These are phyloP conservation scores for Sebastolobus altivelis DNA, from an alignment of 2,797 vertebrate species.

Conservation along the genomic window DNA sequence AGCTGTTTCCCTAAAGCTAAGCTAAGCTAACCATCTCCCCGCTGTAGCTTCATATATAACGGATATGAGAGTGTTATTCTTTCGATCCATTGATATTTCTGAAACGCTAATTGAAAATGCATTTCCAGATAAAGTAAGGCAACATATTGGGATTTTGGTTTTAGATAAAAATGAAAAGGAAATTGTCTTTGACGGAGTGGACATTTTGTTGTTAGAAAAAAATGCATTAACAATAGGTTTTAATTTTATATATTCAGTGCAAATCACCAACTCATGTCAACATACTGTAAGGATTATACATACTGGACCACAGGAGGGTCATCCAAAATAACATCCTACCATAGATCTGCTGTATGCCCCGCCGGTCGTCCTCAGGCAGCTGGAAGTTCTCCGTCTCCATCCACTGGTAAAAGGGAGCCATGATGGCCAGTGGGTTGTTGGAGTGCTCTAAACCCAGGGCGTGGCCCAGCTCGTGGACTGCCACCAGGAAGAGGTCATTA, in stretches of 20 bases:
- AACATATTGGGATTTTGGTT: neutral
- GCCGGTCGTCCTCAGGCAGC: conserved; percentile 93
- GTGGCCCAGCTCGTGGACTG: conserved; percentile 95
- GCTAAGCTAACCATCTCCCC: neutral
- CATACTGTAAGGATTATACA: neutral
- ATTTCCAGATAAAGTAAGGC: neutral
- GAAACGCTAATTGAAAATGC: neutral
- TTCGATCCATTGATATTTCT: neutral
- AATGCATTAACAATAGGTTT: neutral
- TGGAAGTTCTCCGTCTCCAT: conserved; percentile 97
- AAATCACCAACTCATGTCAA: neutral
- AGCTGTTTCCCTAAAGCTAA: neutral
- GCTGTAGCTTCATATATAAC: neutral
- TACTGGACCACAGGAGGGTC: neutral
- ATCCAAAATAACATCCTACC: conserved; percentile 80
- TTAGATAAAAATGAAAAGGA: neutral
- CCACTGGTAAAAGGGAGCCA: conserved; percentile 99
- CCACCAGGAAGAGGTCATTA: conserved; percentile 97
- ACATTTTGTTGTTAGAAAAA: neutral
- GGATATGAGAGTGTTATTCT: neutral
- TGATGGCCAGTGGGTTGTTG: conserved; percentile 95
- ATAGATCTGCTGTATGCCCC: conserved; percentile 96
- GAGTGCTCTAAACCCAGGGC: conserved; percentile 96
- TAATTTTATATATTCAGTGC: neutral
- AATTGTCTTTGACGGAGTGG: neutral